Percentiles rank a stretch among this genome's conserved stretches.
These are phyloP conservation scores for Philaenus spumarius DNA, from an alignment of 1,140 invertebrate species.

Conservation along the genomic window DNA sequence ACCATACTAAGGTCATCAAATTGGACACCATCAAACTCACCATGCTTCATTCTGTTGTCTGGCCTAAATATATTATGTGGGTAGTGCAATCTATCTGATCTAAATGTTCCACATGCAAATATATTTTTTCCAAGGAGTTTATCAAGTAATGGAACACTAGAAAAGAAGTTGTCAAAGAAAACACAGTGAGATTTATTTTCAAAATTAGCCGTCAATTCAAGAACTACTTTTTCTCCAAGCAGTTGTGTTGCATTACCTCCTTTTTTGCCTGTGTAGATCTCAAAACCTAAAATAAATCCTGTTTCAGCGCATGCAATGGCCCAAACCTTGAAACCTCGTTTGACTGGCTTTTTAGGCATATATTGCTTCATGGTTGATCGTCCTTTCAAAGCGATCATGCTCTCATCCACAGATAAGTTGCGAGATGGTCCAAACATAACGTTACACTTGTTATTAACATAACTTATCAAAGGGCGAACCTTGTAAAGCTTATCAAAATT, in stretches of 20 bases:
- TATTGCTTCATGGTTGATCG: slow-evolving; percentile 27
- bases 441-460: slow-evolving; percentile 11
- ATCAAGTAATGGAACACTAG: slow-evolving; percentile 25
- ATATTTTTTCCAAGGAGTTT: slow-evolving; percentile 18
- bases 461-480: slow-evolving; percentile 20
- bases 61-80: too few species aligned
- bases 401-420: slow-evolving; percentile 29
- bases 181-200: slow-evolving; percentile 25
- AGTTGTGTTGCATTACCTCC: slow-evolving; percentile 2
- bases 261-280: slow-evolving; percentile 27
- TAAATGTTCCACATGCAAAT: slow-evolving; percentile 18
- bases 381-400: slow-evolving; percentile 34
- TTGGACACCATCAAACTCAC: too few species aligned
- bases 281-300: slow-evolving; percentile 20
- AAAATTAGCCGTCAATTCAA: slow-evolving; percentile 7
- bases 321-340: slow-evolving; percentile 31
- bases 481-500: slow-evolving; percentile 27
- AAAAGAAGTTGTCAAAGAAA: slow-evolving; percentile 33
- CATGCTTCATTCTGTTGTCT: too few species aligned
- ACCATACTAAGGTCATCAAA: too few species aligned
- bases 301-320: slow-evolving; percentile 6
- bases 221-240: slow-evolving; percentile 27
- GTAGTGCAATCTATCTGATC: too few species aligned
- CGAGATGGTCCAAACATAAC: slow-evolving; percentile 1
- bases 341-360: slow-evolving; percentile 32